A percentile compares a stretch with the other conserved stretches of the same genome.
These are phyloP conservation scores for Oegoconia quadripuncta DNA, from an alignment of 2,888 invertebrate species.

Conservation along the genomic window DNA sequence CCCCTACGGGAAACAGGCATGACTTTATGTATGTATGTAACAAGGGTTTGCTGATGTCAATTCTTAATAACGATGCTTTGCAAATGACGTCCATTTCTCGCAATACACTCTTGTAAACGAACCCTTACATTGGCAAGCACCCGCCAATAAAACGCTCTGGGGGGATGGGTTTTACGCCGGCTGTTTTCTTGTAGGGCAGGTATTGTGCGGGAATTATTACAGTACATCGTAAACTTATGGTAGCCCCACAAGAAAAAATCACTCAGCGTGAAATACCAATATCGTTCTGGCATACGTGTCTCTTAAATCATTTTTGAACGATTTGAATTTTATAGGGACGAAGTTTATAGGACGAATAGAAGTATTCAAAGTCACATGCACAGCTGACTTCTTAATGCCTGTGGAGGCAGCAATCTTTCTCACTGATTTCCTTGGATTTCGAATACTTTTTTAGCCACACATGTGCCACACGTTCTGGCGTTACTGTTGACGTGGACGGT, in stretches of 20 bases:
- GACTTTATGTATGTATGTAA: too few species aligned
- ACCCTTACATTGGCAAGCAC: conserved; percentile 11
- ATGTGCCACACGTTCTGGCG: too few species aligned
- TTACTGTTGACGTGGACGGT: too few species aligned
- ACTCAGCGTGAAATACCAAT: conserved; percentile 3
- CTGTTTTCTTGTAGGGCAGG: conserved; percentile 16
- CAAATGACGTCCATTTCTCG: conserved; percentile 1
- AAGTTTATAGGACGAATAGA: too few species aligned
- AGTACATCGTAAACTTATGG: conserved; percentile 10
- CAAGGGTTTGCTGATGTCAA: too few species aligned
- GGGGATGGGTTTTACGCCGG: conserved; percentile 15
- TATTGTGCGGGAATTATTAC: conserved; percentile 14
- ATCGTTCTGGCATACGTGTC: conserved; percentile 10
- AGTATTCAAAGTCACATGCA: neutral
- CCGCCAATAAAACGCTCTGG: conserved; percentile 9
- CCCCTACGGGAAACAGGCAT: too few species aligned
- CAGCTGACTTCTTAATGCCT: neutral
- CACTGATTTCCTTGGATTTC: conserved; percentile 4
- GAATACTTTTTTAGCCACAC: too few species aligned
- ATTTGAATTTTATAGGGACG: conserved; percentile 10
- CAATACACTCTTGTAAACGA: conserved; percentile 6
- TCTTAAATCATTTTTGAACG: conserved; percentile 8
- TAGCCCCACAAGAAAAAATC: conserved; percentile 14
- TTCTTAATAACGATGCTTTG: conserved; percentile 1
- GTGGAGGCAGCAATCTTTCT: conserved; percentile 5